A percentile compares a stretch with the other conserved stretches of the same genome.
Conservation (phyloP, 92 coral and sea anemone species). For the Zoanthus sansibaricus region DNA sequence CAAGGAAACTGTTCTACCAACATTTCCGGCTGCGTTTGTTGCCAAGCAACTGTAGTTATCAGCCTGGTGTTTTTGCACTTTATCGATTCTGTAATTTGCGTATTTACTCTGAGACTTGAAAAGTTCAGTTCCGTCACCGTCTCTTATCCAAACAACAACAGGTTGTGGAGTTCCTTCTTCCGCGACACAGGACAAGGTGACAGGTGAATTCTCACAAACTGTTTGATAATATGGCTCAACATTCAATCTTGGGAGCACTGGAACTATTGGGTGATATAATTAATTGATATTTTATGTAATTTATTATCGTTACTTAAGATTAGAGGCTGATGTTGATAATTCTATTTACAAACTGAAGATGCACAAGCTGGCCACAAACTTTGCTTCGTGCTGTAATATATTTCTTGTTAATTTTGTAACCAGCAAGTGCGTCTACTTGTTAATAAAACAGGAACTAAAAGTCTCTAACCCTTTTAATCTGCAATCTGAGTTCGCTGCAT, state of each 20-base stretch:
- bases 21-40: neutral
- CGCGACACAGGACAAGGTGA: neutral
- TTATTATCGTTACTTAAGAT: too few species aligned
- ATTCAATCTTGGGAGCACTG: neutral
- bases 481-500: too few species aligned
- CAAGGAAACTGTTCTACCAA: neutral
- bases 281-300: too few species aligned
- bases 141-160: too few species aligned
- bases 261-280: neutral
- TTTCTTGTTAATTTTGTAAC: too few species aligned
- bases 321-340: too few species aligned
- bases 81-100: neutral
- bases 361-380: too few species aligned
- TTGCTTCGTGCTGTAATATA: too few species aligned
- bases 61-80: neutral
- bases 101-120: neutral
- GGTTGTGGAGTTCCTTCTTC: conserved; percentile 16
- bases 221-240: neutral
- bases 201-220: neutral
- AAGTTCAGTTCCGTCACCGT: neutral
- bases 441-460: too few species aligned
- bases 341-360: too few species aligned
- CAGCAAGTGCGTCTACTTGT: too few species aligned
- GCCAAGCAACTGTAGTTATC: neutral
- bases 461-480: too few species aligned